These are phyloP conservation scores for Meloe dianella DNA, from an alignment of 2,888 invertebrate genomes.

Conservation along the genomic window DNA sequence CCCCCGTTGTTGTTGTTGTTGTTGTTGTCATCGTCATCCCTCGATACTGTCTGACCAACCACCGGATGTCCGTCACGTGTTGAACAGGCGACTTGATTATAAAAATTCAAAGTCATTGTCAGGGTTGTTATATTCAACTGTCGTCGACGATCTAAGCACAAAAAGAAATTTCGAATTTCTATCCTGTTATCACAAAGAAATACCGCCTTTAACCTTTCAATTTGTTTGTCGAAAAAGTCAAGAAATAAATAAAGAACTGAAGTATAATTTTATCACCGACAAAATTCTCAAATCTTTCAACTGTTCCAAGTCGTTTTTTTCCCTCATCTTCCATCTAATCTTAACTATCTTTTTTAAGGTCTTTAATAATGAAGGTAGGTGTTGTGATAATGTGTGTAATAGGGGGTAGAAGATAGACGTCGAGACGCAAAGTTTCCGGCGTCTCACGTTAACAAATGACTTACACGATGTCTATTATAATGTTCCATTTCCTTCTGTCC, in stretches of 20 bases:
- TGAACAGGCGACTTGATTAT: constrained; percentile 16
- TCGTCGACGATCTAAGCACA: no score
- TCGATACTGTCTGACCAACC: constrained; percentile 18
- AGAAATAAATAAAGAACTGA: no score
- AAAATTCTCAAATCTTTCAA: neutral
- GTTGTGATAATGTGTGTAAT: constrained; percentile 11
- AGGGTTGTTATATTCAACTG: neutral
- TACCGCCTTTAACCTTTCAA: neutral
- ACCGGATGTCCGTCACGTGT: constrained; percentile 32
- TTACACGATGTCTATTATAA: constrained; percentile 42
- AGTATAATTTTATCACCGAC: neutral
- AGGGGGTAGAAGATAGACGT: constrained; percentile 25
- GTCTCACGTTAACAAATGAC: constrained; percentile 46
- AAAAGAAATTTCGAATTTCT: neutral
- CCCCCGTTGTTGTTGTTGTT: neutral
- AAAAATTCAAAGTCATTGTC: neutral
- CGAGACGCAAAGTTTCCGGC: constrained; percentile 46
- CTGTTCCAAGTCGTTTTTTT: neutral
- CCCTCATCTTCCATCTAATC: neutral
- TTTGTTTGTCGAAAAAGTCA: constrained; percentile 7
- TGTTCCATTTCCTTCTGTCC: constrained; percentile 34
- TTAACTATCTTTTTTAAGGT: no score
- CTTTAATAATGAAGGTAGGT: neutral
- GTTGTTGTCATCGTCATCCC: neutral
- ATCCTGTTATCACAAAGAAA: neutral